Conservation (phyloP, 2,888 invertebrate genomes). For the Cheilosia vernalis region DNA sequence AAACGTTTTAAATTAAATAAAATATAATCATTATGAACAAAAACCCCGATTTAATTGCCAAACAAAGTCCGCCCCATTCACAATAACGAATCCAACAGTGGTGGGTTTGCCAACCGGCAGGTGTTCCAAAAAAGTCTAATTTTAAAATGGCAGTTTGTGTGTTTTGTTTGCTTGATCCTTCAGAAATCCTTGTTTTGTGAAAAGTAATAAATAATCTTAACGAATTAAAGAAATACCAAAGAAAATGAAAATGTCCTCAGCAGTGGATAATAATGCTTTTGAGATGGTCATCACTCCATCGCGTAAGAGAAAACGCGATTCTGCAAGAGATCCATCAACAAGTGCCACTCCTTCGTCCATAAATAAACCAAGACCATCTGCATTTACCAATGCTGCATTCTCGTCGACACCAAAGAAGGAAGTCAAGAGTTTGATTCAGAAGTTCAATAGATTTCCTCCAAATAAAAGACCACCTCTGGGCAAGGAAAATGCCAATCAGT, state of each 20-base stretch:
- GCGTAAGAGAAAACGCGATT: conserved; percentile 82
- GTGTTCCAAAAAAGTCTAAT: conserved; percentile 39
- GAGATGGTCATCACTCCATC: conserved; percentile 77
- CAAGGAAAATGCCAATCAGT: conserved; percentile 73
- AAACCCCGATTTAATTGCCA: background rate
- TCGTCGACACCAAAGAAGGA: conserved; percentile 82
- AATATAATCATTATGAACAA: too few relatives aligned
- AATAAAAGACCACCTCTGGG: conserved; percentile 40
- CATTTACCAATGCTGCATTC: conserved; percentile 81
- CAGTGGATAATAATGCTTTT: conserved; percentile 70
- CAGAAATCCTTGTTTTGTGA: background rate
- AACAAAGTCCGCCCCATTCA: background rate
- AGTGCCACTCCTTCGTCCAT: background rate
- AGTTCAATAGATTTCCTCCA: conserved; percentile 59
- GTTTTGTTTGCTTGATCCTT: conserved; percentile 49
- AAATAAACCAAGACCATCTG: conserved; percentile 28
- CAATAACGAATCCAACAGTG: conserved; percentile 2
- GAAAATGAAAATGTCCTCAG: conserved; percentile 62
- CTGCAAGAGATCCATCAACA: conserved; percentile 48
- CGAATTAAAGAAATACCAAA: conserved; percentile 11
- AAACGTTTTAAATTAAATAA: too few relatives aligned
- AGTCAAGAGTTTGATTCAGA: conserved; percentile 78
- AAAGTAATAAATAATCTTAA: background rate
- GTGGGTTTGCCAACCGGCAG: conserved; percentile 42
- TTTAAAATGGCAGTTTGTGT: conserved; percentile 69